Base-by-base conservation (phyloP, 1,140 invertebrate genomes). In the Diorhabda sublineata region DNA sequence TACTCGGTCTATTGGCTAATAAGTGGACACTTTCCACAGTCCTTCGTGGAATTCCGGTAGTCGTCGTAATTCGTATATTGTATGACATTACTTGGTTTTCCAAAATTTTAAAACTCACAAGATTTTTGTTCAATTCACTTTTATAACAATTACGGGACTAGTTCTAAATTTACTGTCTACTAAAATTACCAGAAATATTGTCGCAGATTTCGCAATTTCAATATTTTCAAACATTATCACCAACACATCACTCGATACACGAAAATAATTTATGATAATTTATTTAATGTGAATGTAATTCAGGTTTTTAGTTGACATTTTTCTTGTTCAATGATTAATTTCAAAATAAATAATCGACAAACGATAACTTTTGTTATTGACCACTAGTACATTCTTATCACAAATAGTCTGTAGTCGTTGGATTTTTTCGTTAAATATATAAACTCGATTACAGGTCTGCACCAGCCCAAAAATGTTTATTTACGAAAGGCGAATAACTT, bases 21-120 rank as follows among this genome's bases (percentile, higher is more conserved):
- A 81, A 66, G 0, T 78, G 76, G 5, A 74, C 69, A 41, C 68
- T 74, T 71, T 80, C 79, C 6, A 8, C 43, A 43, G 45, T 45
- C 68, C 65, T 70, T 5, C 60, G 45, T 4, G 52, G 59, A 59
- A 58, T 69, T 6, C 58, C 66, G 42, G 67, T 61, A 42, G 67
- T 62, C 3, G 64, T 26, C 47, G 63, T 26, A 26, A 69, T 69
- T 56, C 58, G 9, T n/a, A 44, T 11, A 9, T 42, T 45, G 65
- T 58, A 67, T 61, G 57, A 60, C 65, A 67, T 26, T 26, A 26
- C 26, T 45, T 47, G 8, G 9, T 45, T 64, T 64, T 47, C 5
- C 7, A n/a, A 26, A 7, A n/a, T 26, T 7, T 7, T 26, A 2
- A 4, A 8, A 6, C n/a, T 8, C 7, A 9, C 42, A 11, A 11